Base-by-base conservation (phyloP, 2,113 vertebrate species). In the Chiloscyllium plagiosum region DNA sequence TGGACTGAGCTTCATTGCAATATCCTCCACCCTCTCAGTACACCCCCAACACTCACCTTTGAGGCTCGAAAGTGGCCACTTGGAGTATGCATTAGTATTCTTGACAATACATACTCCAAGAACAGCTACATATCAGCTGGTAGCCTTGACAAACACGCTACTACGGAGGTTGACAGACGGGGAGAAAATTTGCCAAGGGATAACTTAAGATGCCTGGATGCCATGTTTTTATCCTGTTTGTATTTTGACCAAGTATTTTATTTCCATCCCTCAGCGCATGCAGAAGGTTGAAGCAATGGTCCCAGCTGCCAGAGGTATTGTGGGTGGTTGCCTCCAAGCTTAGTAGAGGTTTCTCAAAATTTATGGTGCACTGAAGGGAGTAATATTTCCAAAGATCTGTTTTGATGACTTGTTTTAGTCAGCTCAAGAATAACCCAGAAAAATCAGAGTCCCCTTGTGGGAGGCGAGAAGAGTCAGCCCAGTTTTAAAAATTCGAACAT, bases 301-400 rank as follows among this genome's bases (percentile, higher is more conserved):
- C n/a, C 37, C 20, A 4, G 19, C 22, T 3, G 37, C n/a, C 19
- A 42, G 42, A 50, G 66, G 56, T 12, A 26, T 47, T 70, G 37
- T 95, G 69, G 20, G 15, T n/a, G 29, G 83, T 47, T 47, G 17
- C 15, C 47, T 76, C 22, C 94, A 72, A 50, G 29, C 61, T n/a
- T 5, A 66, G 6, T 4, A 69, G 65, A 0, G 6, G 2, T 24
- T 92, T 95, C 72, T 95, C 93, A 95, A 50, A 50, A 3, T 50
- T 0, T 72, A 42, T 47, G 26, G 15, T 76, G 42, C 37, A 72
- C 22, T n/a, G 22, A 72, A 72, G 42, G 72, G 69, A 72, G 69
- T 33, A 95, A 95, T 95, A 95, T 95, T 95, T 95, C 69, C 68
- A 95, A 5, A 47, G 69, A 72, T 95, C 24, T 70, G 69, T 95